These are phyloP conservation scores for Planococcus citri DNA, from an alignment of 1,140 invertebrate species.

Conservation along the genomic window DNA sequence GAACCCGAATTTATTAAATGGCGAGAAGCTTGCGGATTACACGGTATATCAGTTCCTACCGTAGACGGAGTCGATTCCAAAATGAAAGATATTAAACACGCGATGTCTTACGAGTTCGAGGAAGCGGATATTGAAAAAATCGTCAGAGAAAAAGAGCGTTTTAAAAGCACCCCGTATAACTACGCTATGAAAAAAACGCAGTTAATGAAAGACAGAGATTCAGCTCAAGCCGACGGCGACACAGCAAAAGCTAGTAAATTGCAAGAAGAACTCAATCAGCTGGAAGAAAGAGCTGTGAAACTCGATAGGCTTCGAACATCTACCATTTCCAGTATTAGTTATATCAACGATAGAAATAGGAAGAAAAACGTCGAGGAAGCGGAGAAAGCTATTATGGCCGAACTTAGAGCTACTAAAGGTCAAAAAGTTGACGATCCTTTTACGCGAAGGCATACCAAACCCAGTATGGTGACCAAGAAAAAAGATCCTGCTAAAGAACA, in stretches of 20 bases:
- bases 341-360: slow-evolving; percentile 91
- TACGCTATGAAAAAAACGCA: slow-evolving; percentile 95
- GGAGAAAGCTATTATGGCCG: slow-evolving; percentile 83
- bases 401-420: slow-evolving; percentile 63
- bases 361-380: slow-evolving; percentile 85
- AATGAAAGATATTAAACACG: slow-evolving; percentile 75
- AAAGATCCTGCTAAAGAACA: slow-evolving; percentile 35
- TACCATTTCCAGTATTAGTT: slow-evolving; percentile 88
- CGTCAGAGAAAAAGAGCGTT: slow-evolving; percentile 82
- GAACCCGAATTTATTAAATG: slow-evolving; percentile 89
- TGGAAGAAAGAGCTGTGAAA: slow-evolving; percentile 81
- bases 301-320: slow-evolving; percentile 79
- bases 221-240: slow-evolving; percentile 39
- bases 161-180: slow-evolving; percentile 84
- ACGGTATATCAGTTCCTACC: slow-evolving; percentile 67
- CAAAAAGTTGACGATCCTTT: slow-evolving; percentile 82
- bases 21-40: slow-evolving; percentile 66
- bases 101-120: slow-evolving; percentile 78
- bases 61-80: slow-evolving; percentile 75
- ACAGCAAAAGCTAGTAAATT: slow-evolving; percentile 30
- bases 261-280: slow-evolving; percentile 53
- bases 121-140: slow-evolving; percentile 70
- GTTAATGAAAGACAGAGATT: slow-evolving; percentile 79
- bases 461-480: slow-evolving; percentile 66
- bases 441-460: slow-evolving; percentile 80